Conservation (phyloP, 2,797 vertebrate genomes). For the Melanotaenia maccullochi region DNA sequence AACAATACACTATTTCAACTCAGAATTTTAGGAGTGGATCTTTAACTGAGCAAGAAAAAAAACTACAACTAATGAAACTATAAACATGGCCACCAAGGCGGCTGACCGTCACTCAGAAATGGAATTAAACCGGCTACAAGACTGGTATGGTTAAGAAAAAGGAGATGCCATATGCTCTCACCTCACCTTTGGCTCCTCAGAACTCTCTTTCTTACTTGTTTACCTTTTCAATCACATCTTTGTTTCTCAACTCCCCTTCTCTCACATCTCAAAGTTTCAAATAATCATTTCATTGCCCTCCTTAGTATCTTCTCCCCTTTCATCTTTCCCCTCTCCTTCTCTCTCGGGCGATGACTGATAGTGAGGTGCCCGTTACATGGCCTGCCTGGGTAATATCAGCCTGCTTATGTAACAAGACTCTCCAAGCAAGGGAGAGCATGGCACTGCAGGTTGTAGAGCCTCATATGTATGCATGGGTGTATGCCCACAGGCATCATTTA, state of each 20-base stretch:
- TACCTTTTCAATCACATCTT: slow-evolving; percentile 17
- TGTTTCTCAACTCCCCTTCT: slow-evolving; percentile 14
- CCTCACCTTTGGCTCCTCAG: slow-evolving; percentile 4
- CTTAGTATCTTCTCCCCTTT: slow-evolving; percentile 14
- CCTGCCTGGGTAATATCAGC: slow-evolving; percentile 58
- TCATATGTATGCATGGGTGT: slow-evolving; percentile 49
- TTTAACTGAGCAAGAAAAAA: slow-evolving; percentile 43
- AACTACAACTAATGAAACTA: slow-evolving; percentile 44
- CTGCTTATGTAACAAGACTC: slow-evolving; percentile 68
- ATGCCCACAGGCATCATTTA: slow-evolving; percentile 54
- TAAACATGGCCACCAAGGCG: slow-evolving; percentile 42
- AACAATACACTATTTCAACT: slow-evolving; percentile 67
- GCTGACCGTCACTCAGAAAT: slow-evolving; percentile 28
- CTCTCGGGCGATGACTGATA: slow-evolving; percentile 49
- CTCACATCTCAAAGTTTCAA: slow-evolving; percentile 22
- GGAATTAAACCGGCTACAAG: not conserved
- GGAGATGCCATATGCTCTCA: not conserved
- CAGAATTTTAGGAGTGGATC: slow-evolving; percentile 54
- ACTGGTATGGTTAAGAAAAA: not conserved
- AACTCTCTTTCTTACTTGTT: not conserved
- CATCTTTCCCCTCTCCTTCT: slow-evolving; percentile 9
- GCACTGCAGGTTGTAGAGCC: slow-evolving; percentile 39
- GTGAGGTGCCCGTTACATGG: slow-evolving; percentile 64
- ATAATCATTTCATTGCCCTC: slow-evolving; percentile 33
- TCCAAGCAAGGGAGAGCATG: slow-evolving; percentile 40